Evolutionary conservation across 2,113 vertebrate genomes (phyloP), one percentile per base, ranked within the genome.

Genomic region (Pelvicachromis taeniatus): DNA sequence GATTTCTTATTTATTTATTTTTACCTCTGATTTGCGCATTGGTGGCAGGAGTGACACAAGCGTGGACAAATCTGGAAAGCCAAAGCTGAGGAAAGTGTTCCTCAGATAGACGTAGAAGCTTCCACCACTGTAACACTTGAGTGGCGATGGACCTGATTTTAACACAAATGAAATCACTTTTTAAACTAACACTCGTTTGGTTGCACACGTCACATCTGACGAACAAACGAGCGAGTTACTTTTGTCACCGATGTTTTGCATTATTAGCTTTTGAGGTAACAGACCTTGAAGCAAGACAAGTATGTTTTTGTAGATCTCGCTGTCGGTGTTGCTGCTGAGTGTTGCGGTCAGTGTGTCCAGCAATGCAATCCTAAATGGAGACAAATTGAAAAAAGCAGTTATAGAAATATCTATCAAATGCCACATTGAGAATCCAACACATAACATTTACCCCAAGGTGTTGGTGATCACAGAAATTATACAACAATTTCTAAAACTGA

Each of bases 91-190:
- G 89, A 95, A 95, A 26, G 65, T 87, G 38, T 65, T 84, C 68
- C 56, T 93, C 77, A 95, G 81, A 78, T 89, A 95, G 35, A 23
- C 10, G 58, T 88, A 94, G 84, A 94, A 93, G 45, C 93, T 94
- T 68, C 92, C 92, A 40, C 78, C 77, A 4, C 2, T 17, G 52
- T 93, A 95, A 83, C 95, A 95, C 61, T 78, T 86, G 21, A 94
- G 78, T 16, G 83, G 79, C 0, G 38, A 11, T 61, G 84, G 81
- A 21, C 63, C 95, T 95, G 82, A 56, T 81, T 77, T 29, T 42
- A 11, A 86, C 45, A 83, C 48, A 6, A 79, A 73, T 17, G 9
- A 73, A 73, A 50, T 50, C 14, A 29, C 23, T 7, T 11, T 29
- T 73, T 73, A 29, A 29, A 26, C 21, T 11, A 17, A 48, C 21